phyloP scores from a whole-genome alignment of 2,888 invertebrate genomes.

The Ichneumon xanthorius region DNA sequence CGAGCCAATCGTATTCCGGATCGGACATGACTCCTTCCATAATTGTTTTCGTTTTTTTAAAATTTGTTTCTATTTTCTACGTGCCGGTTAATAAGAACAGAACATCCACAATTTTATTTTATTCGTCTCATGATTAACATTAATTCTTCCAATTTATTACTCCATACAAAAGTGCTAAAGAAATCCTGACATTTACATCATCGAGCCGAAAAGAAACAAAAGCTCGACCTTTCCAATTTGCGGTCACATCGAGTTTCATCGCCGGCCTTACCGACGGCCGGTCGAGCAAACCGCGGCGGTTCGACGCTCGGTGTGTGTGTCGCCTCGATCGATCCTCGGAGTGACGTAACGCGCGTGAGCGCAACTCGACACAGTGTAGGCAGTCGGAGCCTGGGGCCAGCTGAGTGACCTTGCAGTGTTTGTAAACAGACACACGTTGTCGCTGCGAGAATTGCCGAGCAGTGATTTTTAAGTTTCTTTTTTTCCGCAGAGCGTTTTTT shows the following conservation, averaged over 20 bases:
- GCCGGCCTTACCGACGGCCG: slow-evolving; percentile 6
- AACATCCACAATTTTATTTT: background rate
- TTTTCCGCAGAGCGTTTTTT: slow-evolving; percentile 10
- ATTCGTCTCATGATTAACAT: background rate
- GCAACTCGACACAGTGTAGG: slow-evolving; percentile 69
- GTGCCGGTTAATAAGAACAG: background rate
- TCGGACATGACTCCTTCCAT: slow-evolving; percentile 71
- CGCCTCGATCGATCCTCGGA: slow-evolving; percentile 42
- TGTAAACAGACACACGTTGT: slow-evolving; percentile 91
- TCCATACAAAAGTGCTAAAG: background rate
- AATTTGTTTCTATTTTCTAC: background rate
- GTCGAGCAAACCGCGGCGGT: background rate
- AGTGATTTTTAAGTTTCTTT: slow-evolving; percentile 37
- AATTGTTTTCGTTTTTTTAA: slow-evolving; percentile 11
- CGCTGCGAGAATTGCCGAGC: slow-evolving; percentile 74
- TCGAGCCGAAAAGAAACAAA: background rate
- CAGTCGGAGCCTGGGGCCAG: slow-evolving; percentile 77
- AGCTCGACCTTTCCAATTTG: background rate
- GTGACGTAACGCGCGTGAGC: slow-evolving; percentile 67
- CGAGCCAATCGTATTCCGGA: slow-evolving; percentile 79
- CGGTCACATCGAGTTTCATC: background rate
- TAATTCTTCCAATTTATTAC: background rate
- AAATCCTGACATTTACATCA: background rate
- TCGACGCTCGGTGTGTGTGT: background rate
- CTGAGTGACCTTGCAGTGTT: slow-evolving; percentile 91